Evolutionary conservation across 2,888 invertebrate species (phyloP).

Genomic region (Hedychridium roseum): DNA sequence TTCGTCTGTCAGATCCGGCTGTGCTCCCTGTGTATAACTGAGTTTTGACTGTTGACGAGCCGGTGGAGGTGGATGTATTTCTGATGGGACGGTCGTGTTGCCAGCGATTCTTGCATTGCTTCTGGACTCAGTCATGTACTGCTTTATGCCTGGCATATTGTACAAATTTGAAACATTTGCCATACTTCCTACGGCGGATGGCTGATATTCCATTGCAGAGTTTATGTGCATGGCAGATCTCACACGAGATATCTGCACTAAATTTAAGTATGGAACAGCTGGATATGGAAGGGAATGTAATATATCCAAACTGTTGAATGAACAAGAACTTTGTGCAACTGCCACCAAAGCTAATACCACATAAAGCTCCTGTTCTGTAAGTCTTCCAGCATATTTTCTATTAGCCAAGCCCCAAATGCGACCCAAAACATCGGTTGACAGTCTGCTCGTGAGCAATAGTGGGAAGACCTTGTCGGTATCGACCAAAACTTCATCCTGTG

Average conservation of each 20-base stretch:
- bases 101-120: not conserved
- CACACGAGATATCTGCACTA: conserved; percentile 35
- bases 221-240: conserved; percentile 25
- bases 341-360: conserved; percentile 64
- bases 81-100: too few species aligned
- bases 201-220: conserved; percentile 20
- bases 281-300: conserved; percentile 55
- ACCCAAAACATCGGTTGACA: conserved; percentile 64
- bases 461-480: conserved; percentile 64
- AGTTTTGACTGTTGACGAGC: not conserved
- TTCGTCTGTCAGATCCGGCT: conserved; percentile 53
- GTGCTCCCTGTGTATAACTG: not conserved
- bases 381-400: conserved; percentile 63
- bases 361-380: conserved; percentile 65
- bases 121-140: too few species aligned
- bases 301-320: conserved; percentile 56
- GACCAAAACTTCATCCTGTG: conserved; percentile 52
- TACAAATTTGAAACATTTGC: not conserved
- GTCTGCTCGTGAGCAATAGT: conserved; percentile 63
- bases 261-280: conserved; percentile 61
- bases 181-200: too few species aligned
- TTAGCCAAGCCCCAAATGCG: conserved; percentile 66
- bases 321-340: conserved; percentile 62
- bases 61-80: too few species aligned
- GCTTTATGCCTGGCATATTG: not conserved